Evolutionary conservation across 2,113 vertebrate species (phyloP).

Genomic region (Indicator indicator): DNA sequence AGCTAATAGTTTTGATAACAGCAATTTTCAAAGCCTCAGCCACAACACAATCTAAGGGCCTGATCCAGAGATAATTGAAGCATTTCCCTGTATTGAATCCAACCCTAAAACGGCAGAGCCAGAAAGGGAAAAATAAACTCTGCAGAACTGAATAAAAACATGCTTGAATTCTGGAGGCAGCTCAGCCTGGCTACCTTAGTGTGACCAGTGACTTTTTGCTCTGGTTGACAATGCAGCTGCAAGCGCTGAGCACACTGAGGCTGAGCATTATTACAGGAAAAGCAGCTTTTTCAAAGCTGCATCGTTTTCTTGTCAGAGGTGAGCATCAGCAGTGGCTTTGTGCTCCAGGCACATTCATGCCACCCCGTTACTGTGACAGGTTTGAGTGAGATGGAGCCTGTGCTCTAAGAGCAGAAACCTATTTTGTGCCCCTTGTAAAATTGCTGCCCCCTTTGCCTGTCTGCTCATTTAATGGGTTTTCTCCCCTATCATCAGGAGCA

Average conservation of each 20-base stretch:
- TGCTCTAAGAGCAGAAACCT: constrained; percentile 13
- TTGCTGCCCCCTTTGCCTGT: background rate
- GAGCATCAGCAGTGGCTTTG: background rate
- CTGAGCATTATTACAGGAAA: background rate
- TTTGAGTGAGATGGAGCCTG: background rate
- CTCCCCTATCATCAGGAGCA: background rate
- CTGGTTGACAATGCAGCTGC: background rate
- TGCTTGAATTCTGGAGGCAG: background rate
- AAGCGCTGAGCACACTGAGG: rapidly evolving
- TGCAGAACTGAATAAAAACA: background rate
- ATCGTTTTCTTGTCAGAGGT: background rate
- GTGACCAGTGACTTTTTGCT: rapidly evolving
- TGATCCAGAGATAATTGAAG: constrained; percentile 57
- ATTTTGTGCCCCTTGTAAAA: background rate
- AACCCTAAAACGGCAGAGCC: background rate
- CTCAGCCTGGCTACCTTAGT: rapidly evolving
- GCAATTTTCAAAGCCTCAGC: constrained; percentile 38
- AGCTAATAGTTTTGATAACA: constrained; percentile 18
- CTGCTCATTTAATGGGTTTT: background rate
- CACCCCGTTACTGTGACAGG: rapidly evolving
- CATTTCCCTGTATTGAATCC: constrained; percentile 24
- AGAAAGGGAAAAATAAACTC: constrained; percentile 23
- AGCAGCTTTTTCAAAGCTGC: background rate
- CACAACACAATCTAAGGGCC: constrained; percentile 3
- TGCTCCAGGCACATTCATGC: background rate